These are phyloP conservation scores for Rhabdornis inornatus DNA, from an alignment of 2,113 vertebrate species.

Conservation along the genomic window DNA sequence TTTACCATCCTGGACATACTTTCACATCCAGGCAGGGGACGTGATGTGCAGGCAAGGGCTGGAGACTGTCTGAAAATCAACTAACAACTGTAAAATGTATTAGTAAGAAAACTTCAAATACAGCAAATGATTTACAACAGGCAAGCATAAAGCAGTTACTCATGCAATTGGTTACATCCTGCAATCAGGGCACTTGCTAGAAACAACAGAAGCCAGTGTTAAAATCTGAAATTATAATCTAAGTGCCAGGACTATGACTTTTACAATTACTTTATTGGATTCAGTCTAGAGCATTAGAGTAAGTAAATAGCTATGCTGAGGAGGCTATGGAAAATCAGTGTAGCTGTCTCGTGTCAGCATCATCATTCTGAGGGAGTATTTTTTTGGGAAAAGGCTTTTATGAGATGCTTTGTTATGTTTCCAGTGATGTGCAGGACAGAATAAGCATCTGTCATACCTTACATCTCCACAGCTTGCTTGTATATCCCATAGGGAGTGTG, in stretches of 20 bases:
- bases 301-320: neutral
- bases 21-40: neutral
- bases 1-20: neutral
- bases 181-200: neutral
- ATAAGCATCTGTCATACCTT: neutral
- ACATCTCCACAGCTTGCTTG: neutral
- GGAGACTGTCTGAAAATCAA: neutral
- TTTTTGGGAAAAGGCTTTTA: neutral
- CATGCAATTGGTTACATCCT: neutral
- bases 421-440: neutral
- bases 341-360: neutral
- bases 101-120: neutral
- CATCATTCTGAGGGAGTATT: neutral
- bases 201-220: neutral
- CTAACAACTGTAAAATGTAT: neutral
- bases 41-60: neutral
- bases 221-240: neutral
- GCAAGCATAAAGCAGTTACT: neutral
- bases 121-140: neutral
- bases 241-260: conserved; percentile 34
- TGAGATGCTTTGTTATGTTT: accelerated
- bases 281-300: neutral
- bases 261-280: neutral
- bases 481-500: neutral
- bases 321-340: conserved; percentile 10